Conservation (phyloP, 2,888 invertebrate genomes). For the Polyploca ridens region DNA sequence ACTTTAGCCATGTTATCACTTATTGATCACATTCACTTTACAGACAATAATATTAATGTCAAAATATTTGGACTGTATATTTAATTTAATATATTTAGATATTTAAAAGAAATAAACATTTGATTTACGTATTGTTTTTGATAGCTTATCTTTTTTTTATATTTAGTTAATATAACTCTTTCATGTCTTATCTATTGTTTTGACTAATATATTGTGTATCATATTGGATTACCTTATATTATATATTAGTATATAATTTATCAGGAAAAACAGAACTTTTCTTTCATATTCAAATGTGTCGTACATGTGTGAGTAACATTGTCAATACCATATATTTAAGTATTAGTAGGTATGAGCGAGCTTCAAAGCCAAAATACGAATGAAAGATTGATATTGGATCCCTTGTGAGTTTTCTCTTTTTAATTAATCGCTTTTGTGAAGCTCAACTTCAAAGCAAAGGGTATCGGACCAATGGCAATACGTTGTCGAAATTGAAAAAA, state of each 20-base stretch:
- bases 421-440: conserved; percentile 65
- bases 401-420: conserved; percentile 50
- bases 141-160: too few species aligned
- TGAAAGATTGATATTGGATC: conserved; percentile 53
- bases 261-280: not conserved
- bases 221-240: too few species aligned
- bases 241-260: not conserved
- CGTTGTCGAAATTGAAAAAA: conserved; percentile 44
- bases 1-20: too few species aligned
- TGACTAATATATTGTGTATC: too few species aligned
- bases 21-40: too few species aligned
- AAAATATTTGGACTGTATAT: too few species aligned
- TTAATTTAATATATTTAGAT: too few species aligned
- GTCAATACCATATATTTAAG: not conserved
- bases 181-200: too few species aligned
- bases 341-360: not conserved
- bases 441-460: conserved; percentile 58
- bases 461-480: conserved; percentile 43
- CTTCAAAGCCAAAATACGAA: conserved; percentile 33
- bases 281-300: not conserved
- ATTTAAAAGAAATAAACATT: too few species aligned
- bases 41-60: too few species aligned
- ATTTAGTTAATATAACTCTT: too few species aligned
- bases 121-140: too few species aligned
- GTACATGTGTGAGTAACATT: not conserved